Base-by-base conservation (phyloP, 1,140 invertebrate genomes). In the Scaptomyza hsui region DNA sequence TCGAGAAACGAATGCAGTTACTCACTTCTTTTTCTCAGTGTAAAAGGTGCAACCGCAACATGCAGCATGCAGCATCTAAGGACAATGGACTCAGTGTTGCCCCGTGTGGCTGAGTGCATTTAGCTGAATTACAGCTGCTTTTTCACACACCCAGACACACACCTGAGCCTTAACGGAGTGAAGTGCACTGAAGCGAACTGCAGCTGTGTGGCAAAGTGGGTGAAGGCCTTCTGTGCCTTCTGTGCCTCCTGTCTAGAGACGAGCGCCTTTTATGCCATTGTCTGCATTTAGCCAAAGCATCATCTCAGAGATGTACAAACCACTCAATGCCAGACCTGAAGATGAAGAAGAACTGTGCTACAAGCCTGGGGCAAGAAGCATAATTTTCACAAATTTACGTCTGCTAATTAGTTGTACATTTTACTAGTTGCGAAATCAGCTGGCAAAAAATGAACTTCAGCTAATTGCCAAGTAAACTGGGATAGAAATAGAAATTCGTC, bases 231-330 rank as follows among this genome's bases (percentile, higher is more conserved):
- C 74, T 74, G 62, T 42, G 81, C 82, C 74, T 77, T 78, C 74
- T 74, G 62, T 42, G 73, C 68, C 68, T 69, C 67, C 78, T 49
- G 72, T 75, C 77, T 71, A 86, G 71, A 70, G 73, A 49, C 69
- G 80, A 81, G 71, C 73, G 70, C 42, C 80, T 74, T 85, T 86
- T 85, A 67, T 85, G 69, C 81, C 77, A 86, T 83, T 83, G 80
- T 79, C 80, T 75, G 65, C 67, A 62, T 62, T 62, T 53, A 45
- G 42, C 62, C 39, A 49, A n/a, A 42, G 37, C 39, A 57, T 6
- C 19, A 6, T 26, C 53, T 29, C 10, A 10, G 45, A 16, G 13
- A 29, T 42, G 47, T 73, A 6, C 9, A 67, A 63, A 72, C 82
- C 78, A 86, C 81, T 86, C 77, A 88, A 86, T 86, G 82, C 73